Evolutionary conservation across 2,888 invertebrate species (phyloP).

Genomic region (Ectemnius cavifrons): DNA sequence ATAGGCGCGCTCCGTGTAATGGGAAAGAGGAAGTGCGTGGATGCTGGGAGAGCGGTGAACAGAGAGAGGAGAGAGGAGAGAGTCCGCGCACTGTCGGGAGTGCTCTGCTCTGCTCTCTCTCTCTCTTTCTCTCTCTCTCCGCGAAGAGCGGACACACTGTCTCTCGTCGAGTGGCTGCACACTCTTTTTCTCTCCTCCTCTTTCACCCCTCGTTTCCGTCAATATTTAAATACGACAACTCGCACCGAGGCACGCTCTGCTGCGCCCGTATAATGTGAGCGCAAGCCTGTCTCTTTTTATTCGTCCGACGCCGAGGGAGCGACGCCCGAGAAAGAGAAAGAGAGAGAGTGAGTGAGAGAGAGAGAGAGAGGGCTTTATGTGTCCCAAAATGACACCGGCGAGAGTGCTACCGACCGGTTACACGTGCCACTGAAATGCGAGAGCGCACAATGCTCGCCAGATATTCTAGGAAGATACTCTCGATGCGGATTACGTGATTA

Average conservation of each 20-base stretch:
- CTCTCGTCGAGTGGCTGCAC: background rate
- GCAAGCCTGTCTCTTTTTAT: constrained; percentile 21
- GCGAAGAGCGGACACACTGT: background rate
- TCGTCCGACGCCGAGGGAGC: constrained; percentile 10
- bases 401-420: constrained; percentile 15
- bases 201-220: constrained; percentile 25
- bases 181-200: background rate
- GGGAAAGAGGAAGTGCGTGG: background rate
- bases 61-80: background rate
- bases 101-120: background rate
- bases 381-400: constrained; percentile 11
- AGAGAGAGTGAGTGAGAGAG: no score
- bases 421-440: no score
- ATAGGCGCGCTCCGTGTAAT: background rate
- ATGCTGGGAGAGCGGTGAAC: background rate
- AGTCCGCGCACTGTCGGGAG: background rate
- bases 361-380: background rate
- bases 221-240: constrained; percentile 42
- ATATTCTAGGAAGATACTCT: no score
- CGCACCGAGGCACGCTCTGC: constrained; percentile 33
- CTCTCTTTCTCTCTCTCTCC: no score
- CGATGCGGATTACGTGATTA: no score
- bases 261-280: constrained; percentile 34
- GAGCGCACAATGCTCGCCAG: no score
- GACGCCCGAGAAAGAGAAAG: no score